Conservation (phyloP, 2,113 vertebrate genomes). For the Tenebrosternarchus preto region DNA sequence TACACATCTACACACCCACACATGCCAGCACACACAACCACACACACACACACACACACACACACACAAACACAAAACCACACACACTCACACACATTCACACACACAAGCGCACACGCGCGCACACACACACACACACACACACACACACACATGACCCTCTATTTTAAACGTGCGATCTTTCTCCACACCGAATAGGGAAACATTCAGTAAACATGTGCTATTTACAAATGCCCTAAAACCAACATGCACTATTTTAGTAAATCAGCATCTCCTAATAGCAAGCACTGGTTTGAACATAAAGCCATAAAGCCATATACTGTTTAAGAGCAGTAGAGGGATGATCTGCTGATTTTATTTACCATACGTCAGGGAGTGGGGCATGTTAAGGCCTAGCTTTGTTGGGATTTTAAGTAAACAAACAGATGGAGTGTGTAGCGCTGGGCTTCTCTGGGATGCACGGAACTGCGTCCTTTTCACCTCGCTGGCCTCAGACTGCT, state of each 20-base stretch:
- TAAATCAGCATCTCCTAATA: background rate
- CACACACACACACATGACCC: background rate
- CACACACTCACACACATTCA: too few relatives aligned
- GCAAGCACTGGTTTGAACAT: background rate
- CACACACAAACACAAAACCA: background rate
- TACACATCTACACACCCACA: background rate
- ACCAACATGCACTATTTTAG: background rate
- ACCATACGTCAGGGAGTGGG: background rate
- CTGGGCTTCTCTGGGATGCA: background rate
- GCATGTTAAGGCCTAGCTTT: slow-evolving; percentile 8
- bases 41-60: background rate
- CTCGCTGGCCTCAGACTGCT: background rate
- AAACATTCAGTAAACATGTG: background rate
- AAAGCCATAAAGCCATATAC: background rate
- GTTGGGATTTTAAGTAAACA: slow-evolving; percentile 18
- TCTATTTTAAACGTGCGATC: background rate
- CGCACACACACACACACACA: too few relatives aligned
- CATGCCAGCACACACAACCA: background rate
- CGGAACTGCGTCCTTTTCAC: background rate
- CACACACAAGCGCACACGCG: too few relatives aligned
- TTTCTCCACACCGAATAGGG: background rate
- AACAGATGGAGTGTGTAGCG: background rate
- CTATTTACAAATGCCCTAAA: background rate
- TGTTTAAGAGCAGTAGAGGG: background rate
- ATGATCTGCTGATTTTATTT: background rate